phyloP scores from a whole-genome alignment of 2,113 vertebrate genomes.

The Oncorhynchus gorbuscha region DNA sequence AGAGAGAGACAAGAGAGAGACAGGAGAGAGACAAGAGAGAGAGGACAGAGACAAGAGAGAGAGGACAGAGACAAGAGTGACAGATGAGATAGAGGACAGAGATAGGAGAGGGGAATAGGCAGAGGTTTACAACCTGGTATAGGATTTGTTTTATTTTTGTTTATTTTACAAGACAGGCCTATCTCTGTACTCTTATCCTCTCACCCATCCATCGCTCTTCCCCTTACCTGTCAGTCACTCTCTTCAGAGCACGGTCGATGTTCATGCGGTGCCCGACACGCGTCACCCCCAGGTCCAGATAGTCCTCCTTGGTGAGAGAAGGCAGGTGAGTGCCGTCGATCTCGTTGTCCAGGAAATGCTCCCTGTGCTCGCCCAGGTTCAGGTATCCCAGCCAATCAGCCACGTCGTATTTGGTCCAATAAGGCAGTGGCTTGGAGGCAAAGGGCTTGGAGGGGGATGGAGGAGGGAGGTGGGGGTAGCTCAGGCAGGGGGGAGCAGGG shows the following conservation, averaged over 20 bases:
- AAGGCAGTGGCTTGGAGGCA: conserved; percentile 87
- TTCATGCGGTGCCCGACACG: conserved; percentile 96
- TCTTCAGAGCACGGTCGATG: conserved; percentile 89
- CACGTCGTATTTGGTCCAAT: conserved; percentile 95
- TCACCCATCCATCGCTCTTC: conserved; percentile 10
- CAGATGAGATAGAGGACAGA: not conserved
- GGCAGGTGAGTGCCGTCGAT: conserved; percentile 92
- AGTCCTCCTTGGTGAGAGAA: conserved; percentile 92
- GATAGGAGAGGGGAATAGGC: too few species aligned
- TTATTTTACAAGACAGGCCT: too few species aligned
- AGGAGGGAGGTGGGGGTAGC: conserved; percentile 81
- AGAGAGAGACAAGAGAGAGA: too few species aligned
- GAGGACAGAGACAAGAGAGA: too few species aligned
- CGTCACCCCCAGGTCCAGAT: conserved; percentile 90
- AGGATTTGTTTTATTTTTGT: too few species aligned
- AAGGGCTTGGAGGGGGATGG: conserved; percentile 89
- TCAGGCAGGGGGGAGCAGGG: conserved; percentile 77
- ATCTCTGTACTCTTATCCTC: too few species aligned
- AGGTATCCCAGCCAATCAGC: conserved; percentile 92
- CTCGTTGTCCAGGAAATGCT: conserved; percentile 93
- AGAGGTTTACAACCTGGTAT: too few species aligned
- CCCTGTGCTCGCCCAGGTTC: conserved; percentile 88
- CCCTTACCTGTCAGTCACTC: conserved; percentile 87
- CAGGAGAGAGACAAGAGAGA: not conserved
- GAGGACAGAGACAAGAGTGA: too few species aligned